Evolutionary conservation across 2,888 invertebrate species (phyloP).

Genomic region (Linnaemya vulpina): DNA sequence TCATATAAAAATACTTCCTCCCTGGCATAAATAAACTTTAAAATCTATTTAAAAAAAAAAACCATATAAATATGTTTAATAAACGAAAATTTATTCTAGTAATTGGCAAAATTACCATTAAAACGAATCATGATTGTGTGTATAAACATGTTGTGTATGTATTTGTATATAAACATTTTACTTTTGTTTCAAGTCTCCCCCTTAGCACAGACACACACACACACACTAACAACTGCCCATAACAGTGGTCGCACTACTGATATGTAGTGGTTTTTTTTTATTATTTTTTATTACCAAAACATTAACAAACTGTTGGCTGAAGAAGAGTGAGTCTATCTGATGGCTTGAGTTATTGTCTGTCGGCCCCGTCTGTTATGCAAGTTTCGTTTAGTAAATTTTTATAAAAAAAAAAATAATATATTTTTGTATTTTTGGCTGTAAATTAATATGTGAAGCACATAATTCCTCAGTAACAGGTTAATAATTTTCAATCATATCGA

Average conservation of each 20-base stretch:
- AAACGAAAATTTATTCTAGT: conserved; percentile 1
- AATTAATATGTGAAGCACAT: conserved; percentile 65
- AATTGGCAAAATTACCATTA: neutral
- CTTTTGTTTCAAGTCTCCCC: conserved; percentile 21
- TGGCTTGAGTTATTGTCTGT: neutral
- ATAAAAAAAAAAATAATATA: neutral
- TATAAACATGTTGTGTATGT: conserved; percentile 3
- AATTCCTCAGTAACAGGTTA: conserved; percentile 56
- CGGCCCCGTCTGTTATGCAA: conserved; percentile 37
- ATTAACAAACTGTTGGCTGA: neutral
- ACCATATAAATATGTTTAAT: neutral
- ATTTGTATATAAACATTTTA: conserved; percentile 20
- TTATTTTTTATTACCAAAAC: neutral
- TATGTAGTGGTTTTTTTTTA: neutral
- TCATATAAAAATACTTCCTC: conserved; percentile 46
- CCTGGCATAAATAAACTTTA: conserved; percentile 38
- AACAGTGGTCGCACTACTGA: conserved; percentile 19
- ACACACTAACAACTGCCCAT: neutral
- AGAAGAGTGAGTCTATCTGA: neutral
- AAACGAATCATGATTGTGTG: neutral
- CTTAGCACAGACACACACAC: neutral
- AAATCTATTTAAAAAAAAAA: conserved; percentile 18
- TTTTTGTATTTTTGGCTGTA: conserved; percentile 9
- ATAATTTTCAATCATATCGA: conserved; percentile 66
- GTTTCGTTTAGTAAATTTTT: conserved; percentile 21